These are phyloP conservation scores for Gallinago media DNA, from an alignment of 2,113 vertebrate species.

Conservation along the genomic window DNA sequence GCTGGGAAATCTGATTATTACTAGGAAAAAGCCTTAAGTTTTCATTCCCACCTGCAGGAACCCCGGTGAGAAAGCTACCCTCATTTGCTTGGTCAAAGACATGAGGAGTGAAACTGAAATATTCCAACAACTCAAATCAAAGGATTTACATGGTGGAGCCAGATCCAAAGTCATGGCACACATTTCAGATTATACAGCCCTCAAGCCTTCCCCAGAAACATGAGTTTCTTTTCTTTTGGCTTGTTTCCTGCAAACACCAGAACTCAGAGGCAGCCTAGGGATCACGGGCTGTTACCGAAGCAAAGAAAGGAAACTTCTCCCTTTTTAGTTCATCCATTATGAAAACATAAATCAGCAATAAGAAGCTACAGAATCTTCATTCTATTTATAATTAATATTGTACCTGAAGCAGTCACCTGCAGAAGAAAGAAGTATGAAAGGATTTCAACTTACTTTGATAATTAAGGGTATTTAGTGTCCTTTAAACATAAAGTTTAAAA, in stretches of 20 bases:
- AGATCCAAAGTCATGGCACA: not conserved
- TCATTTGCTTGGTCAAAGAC: not conserved
- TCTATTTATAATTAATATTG: constrained; percentile 64
- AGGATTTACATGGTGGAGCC: not conserved
- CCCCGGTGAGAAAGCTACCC: not conserved
- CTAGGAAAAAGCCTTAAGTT: not conserved
- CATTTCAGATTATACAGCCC: not conserved
- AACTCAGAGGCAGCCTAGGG: not conserved
- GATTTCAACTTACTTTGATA: constrained; percentile 68
- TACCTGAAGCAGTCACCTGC: constrained; percentile 54
- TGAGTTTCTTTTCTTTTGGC: not conserved
- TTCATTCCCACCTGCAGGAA: not conserved
- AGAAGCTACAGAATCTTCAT: constrained; percentile 33
- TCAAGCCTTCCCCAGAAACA: not conserved
- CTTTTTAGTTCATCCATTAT: constrained; percentile 24
- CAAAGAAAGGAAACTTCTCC: not conserved
- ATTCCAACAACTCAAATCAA: not conserved
- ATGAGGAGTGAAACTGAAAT: not conserved
- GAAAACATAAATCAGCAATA: constrained; percentile 41
- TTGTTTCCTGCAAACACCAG: not conserved
- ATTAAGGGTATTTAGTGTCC: constrained; percentile 74
- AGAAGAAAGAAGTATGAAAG: constrained; percentile 56
- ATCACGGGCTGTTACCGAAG: not conserved
- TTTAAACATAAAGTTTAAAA: constrained; percentile 71
- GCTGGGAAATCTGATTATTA: not conserved